These are phyloP conservation scores for Scylla paramamosain DNA, from an alignment of 1,140 invertebrate genomes.

Conservation along the genomic window DNA sequence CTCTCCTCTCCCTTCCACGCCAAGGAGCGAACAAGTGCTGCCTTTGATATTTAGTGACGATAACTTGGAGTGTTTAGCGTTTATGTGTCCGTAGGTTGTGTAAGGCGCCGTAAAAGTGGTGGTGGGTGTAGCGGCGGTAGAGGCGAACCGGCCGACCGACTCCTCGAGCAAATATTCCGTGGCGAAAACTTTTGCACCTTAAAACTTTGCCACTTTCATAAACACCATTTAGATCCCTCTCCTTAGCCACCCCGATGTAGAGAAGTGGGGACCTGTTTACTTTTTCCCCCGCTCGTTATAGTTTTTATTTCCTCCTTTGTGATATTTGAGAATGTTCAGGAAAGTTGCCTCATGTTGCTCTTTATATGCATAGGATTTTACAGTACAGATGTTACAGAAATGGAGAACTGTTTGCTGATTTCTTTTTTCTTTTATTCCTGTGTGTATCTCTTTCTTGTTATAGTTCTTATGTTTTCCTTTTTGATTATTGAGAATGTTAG, in stretches of 20 bases:
- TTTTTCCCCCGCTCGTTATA: too few species aligned
- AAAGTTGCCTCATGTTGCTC: too few species aligned
- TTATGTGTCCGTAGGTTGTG: constrained; percentile 52
- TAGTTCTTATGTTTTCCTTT: neutral
- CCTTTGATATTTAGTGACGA: constrained; percentile 34
- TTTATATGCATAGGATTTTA: too few species aligned
- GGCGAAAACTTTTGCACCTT: neutral
- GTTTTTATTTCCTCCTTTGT: too few species aligned
- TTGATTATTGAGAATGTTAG: too few species aligned
- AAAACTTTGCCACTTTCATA: neutral
- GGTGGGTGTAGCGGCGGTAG: neutral
- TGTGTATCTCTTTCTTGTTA: neutral
- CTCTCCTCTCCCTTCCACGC: neutral
- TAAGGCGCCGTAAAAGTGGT: constrained; percentile 40
- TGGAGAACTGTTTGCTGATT: neutral
- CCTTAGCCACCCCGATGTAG: neutral
- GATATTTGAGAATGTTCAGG: too few species aligned
- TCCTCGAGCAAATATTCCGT: neutral
- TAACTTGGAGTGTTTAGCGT: constrained; percentile 39
- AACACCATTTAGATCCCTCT: neutral
- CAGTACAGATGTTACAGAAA: too few species aligned
- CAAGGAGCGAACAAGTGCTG: neutral
- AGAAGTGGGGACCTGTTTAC: too few species aligned
- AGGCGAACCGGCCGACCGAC: neutral
- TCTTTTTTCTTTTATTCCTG: neutral